Base-by-base conservation (phyloP, 2,888 invertebrate genomes). In the Belgica antarctica region DNA sequence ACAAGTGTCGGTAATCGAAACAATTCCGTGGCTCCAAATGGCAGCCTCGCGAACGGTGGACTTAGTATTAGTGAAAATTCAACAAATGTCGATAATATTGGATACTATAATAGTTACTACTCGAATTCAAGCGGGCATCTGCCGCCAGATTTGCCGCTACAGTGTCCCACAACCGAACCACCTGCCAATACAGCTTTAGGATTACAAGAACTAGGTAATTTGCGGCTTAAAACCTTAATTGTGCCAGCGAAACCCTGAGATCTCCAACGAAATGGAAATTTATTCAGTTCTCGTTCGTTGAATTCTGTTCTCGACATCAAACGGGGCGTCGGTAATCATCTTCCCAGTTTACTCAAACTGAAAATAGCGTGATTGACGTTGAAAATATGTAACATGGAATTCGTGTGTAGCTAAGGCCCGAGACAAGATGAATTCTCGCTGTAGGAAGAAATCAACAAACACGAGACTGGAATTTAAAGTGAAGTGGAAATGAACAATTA, bases 141-240 rank as follows among this genome's bases (percentile, higher is more conserved):
- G 73, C 80, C 80, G 73, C 76, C 80, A 74, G 80, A 80, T 73
- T 73, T 80, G 73, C 80, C 80, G 1, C 73, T 80, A 71, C 80
- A 80, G 73, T 80, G 80, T 73, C 76, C 78, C 31, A 75, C 75
- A 15, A 75, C 78, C 46, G 80, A 80, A 70, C 80, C 80, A 52
- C 65, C 65, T n/a, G 77, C 79, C 31, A 80, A 80, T 71, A 80
- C 80, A 19, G 80, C 78, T 24, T 73, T 80, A 70, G 80, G 80
- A 71, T 75, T 80, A 71, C 80, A 80, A 75, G 80, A 80, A 75
- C 74, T 80, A 74, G 80, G 80, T 80, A 52, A 52, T 22, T 52
- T n/a, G n/a, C n/a, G n/a, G n/a, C n/a, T 31, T 31, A 31, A 31
- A 31, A n/a, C n/a, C n/a, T n/a, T 31, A 10, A 31, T 31, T 31